Base-by-base conservation (phyloP, 2,797 vertebrate genomes). In the Myotis daubentonii region DNA sequence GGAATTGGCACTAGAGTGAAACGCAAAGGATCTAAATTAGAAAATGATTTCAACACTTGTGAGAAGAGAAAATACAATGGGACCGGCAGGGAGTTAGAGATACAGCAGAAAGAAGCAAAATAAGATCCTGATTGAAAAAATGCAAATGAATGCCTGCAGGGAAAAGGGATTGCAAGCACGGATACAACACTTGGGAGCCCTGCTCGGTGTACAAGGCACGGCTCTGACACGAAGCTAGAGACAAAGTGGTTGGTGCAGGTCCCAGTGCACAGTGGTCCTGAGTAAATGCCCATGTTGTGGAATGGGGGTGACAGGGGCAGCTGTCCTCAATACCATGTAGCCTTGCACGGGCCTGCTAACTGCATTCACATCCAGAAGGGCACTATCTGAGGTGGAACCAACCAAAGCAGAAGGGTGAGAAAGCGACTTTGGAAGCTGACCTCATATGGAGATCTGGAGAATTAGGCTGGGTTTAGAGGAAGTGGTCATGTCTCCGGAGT, bases 61-160 rank as follows among this genome's bases (percentile, higher is more conserved):
- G 7, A 92, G 78, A 72, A 82, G 78, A 75, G 81, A 90, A 94
- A 95, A 92, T 92, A 75, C 44, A 68, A 60, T 8, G 19, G 47
- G 22, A 36, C 70, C 71, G n/a, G 74, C 87, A 82, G 66, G 51
- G 82, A 83, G 86, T 66, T 66, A 68, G 70, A 94, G 70, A 41
- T 41, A 65, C 20, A 85, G 51, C 78, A 88, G 70, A 90, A 93
- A 89, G 88, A 66, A 88, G 85, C 71, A 92, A 95, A 97, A 88
- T 90, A 94, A 90, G 74, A 75, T 62, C 74, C 53, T 90, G 93
- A 95, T 65, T 90, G 95, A 93, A 96, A 95, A 96, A 88, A 93
- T 94, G 93, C 95, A 96, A 90, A 95, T 84, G 87, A 92, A n/a
- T 85, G 75, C 62, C 89, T 90, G 41, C 72, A 87, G 71, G 84